Evolutionary conservation across 2,113 vertebrate genomes (phyloP).

Genomic region (Terrapene triunguis): DNA sequence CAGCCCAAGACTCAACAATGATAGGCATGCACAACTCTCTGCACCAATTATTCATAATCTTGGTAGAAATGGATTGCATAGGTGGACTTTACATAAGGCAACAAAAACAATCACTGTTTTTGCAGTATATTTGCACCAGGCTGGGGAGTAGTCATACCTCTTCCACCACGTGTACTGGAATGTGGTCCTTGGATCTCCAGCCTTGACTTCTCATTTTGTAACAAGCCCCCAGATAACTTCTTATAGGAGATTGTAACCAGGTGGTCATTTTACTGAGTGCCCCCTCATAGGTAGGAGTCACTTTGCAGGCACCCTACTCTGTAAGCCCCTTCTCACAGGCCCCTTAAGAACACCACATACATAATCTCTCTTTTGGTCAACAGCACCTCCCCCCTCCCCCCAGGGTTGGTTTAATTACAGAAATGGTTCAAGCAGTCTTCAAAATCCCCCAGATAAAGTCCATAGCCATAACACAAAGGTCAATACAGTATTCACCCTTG

Average conservation of each 20-base stretch:
- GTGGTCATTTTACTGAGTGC: background rate
- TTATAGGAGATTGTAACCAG: background rate
- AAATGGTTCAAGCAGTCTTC: background rate
- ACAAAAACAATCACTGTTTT: background rate
- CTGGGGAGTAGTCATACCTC: background rate
- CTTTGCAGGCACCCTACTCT: background rate
- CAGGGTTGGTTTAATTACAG: background rate
- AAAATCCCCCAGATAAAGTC: background rate
- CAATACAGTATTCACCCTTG: background rate
- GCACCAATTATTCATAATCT: background rate
- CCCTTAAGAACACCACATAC: background rate
- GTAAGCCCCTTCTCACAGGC: background rate
- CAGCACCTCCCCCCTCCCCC: no score
- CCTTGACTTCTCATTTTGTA: background rate
- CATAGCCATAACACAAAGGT: background rate
- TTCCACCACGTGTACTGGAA: background rate
- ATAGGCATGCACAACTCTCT: background rate
- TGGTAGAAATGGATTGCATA: background rate
- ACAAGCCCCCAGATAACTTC: background rate
- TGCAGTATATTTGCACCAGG: background rate
- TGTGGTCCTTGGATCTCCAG: background rate
- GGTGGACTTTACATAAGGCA: background rate
- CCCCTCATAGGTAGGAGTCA: background rate
- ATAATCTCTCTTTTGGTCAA: background rate
- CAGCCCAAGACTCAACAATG: background rate